These are phyloP conservation scores for Hypotaenidia okinawae DNA, from an alignment of 2,797 vertebrate genomes.

Conservation along the genomic window DNA sequence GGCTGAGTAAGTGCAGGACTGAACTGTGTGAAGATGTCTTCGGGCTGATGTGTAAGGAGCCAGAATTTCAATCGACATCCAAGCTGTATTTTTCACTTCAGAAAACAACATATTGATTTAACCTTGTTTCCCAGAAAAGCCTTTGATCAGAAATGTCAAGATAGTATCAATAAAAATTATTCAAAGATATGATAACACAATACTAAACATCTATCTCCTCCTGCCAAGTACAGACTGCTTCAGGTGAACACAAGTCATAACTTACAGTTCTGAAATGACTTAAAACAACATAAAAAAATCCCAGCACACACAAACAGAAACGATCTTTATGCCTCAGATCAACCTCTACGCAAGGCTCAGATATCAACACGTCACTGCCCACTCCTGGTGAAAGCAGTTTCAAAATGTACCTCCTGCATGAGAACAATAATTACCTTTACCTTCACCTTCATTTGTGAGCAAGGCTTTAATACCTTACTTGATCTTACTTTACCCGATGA, in stretches of 20 bases:
- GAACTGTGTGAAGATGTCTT: not conserved
- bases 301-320: not conserved
- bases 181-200: not conserved
- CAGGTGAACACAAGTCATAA: not conserved
- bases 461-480: slow-evolving; percentile 24
- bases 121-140: not conserved
- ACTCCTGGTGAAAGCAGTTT: not conserved
- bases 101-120: not conserved
- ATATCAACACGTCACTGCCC: not conserved
- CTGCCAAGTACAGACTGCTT: not conserved
- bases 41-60: not conserved
- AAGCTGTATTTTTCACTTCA: slow-evolving; percentile 4
- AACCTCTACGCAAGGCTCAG: not conserved
- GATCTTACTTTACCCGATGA: slow-evolving; percentile 41
- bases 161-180: not conserved
- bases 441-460: not conserved
- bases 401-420: not conserved
- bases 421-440: slow-evolving; percentile 52
- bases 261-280: not conserved
- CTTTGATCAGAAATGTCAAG: slow-evolving; percentile 20
- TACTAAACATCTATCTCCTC: not conserved
- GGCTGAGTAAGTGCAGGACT: not conserved
- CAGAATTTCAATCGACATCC: not conserved
- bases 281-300: not conserved
- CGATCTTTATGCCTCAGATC: not conserved